Conservation (phyloP, 1,140 invertebrate genomes). For the Pogonomyrmex barbatus region DNA sequence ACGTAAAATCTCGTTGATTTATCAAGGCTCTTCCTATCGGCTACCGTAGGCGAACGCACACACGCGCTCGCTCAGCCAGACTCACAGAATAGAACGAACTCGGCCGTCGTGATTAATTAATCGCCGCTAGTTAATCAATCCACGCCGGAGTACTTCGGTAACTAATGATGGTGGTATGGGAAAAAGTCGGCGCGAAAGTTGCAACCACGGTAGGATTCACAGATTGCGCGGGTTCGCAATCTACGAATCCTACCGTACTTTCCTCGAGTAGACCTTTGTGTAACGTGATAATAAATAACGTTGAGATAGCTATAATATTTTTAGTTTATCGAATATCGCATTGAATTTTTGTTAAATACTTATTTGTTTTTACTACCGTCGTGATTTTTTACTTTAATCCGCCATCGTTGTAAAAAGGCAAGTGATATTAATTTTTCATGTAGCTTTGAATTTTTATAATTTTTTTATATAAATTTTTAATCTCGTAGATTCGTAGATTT, state of each 20-base stretch:
- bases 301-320: background rate
- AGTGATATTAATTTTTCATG: background rate
- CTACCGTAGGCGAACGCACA: background rate
- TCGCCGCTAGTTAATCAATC: constrained; percentile 34
- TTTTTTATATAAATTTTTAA: background rate
- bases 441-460: too few species aligned
- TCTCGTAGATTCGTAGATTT: background rate
- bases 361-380: background rate
- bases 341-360: background rate
- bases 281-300: constrained; percentile 15
- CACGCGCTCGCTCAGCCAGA: too few species aligned
- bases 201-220: background rate
- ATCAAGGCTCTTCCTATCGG: constrained; percentile 32
- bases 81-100: background rate
- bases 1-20: constrained; percentile 54
- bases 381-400: background rate
- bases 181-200: constrained; percentile 20
- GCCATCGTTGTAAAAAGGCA: background rate
- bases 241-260: too few species aligned
- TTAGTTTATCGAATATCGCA: background rate
- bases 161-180: background rate
- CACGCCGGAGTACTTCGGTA: background rate
- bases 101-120: constrained; percentile 42
- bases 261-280: background rate
- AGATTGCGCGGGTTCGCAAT: background rate